Percentiles rank a stretch among this genome's conserved stretches.
Evolutionary conservation across 2,888 invertebrate species (phyloP).

Genomic region (Synergus itoensis): DNA sequence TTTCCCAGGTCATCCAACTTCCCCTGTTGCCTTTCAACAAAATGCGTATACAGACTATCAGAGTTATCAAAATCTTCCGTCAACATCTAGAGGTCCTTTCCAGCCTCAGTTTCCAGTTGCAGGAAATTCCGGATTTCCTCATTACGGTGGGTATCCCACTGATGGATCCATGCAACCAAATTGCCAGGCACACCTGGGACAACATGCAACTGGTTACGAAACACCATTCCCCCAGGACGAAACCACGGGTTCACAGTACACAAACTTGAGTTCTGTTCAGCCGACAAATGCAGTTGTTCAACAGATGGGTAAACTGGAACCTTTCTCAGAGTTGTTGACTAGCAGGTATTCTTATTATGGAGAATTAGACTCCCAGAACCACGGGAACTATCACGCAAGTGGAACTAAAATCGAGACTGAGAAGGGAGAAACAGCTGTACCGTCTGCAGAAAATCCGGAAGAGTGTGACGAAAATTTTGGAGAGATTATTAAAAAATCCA

Average conservation of each 20-base stretch:
- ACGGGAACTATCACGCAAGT: slow-evolving; percentile 51
- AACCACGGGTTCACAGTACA: slow-evolving; percentile 81
- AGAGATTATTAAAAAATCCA: slow-evolving; percentile 94
- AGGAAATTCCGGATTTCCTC: slow-evolving; percentile 63
- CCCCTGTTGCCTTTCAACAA: slow-evolving; percentile 57
- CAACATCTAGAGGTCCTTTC: slow-evolving; percentile 68
- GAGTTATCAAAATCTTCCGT: slow-evolving; percentile 67
- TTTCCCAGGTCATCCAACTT: slow-evolving; percentile 59
- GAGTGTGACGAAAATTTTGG: slow-evolving; percentile 89
- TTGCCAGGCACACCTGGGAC: slow-evolving; percentile 60
- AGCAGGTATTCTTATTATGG: slow-evolving; percentile 80
- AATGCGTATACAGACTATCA: slow-evolving; percentile 61
- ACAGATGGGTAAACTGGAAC: slow-evolving; percentile 83
- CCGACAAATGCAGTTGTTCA: slow-evolving; percentile 74
- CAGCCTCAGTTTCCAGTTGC: slow-evolving; percentile 59
- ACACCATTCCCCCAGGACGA: slow-evolving; percentile 76
- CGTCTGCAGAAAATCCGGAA: slow-evolving; percentile 57
- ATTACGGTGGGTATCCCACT: slow-evolving; percentile 59
- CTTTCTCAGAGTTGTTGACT: slow-evolving; percentile 83
- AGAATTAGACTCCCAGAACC: slow-evolving; percentile 66
- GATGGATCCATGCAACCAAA: slow-evolving; percentile 54
- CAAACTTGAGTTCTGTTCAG: slow-evolving; percentile 83
- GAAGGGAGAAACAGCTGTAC: slow-evolving; percentile 41
- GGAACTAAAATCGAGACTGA: slow-evolving; percentile 55
- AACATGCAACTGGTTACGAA: slow-evolving; percentile 62